Evolutionary conservation across 2,113 vertebrate genomes (phyloP).

Genomic region (Seriola quinqueradiata): DNA sequence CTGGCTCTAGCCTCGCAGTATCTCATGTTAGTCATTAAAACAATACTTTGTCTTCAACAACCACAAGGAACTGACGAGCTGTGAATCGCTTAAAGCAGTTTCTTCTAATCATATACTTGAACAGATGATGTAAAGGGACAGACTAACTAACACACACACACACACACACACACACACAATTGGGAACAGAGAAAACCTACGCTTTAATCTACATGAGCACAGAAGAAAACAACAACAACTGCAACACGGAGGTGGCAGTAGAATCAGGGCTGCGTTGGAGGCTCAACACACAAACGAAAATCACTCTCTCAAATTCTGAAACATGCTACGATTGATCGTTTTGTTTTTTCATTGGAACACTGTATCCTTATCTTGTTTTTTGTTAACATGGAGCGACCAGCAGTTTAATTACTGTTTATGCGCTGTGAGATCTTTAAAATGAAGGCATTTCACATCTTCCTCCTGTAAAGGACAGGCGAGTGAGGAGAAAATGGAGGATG

Average conservation of each 20-base stretch:
- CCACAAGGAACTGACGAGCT: background rate
- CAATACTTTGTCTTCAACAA: slow-evolving; percentile 13
- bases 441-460: too few relatives aligned
- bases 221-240: background rate
- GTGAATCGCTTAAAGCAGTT: slow-evolving; percentile 4
- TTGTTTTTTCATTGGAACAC: too few relatives aligned
- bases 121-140: slow-evolving; percentile 4
- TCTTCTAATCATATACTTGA: slow-evolving; percentile 32
- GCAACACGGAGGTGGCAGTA: background rate
- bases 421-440: too few relatives aligned
- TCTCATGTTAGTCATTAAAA: slow-evolving; percentile 31
- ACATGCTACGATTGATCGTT: too few relatives aligned
- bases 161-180: background rate
- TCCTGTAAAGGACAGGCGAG: too few relatives aligned
- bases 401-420: too few relatives aligned
- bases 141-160: background rate
- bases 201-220: background rate
- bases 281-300: too few relatives aligned
- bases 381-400: too few relatives aligned
- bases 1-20: background rate
- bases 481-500: too few relatives aligned
- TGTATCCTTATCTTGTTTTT: too few relatives aligned
- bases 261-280: too few relatives aligned
- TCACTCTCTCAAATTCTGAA: too few relatives aligned
- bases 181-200: slow-evolving; percentile 1